Evolutionary conservation across 2,797 vertebrate genomes (phyloP).

Genomic region (Lagocephalus sceleratus): DNA sequence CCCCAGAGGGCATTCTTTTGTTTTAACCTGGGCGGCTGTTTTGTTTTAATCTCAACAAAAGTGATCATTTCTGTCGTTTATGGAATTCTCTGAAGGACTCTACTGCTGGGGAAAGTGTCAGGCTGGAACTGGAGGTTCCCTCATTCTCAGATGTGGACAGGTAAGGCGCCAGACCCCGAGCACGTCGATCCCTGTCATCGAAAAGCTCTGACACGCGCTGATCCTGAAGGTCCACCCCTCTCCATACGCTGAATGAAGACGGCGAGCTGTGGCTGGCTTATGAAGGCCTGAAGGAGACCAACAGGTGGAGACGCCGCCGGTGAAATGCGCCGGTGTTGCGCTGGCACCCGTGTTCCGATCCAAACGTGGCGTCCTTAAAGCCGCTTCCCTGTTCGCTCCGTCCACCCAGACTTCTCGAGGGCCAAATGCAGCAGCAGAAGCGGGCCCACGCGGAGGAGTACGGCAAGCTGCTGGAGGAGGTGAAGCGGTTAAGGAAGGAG

Average conservation of each 20-base stretch:
- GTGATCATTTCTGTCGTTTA: not conserved
- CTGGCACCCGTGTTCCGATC: too few species aligned
- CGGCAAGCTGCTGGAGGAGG: conserved; percentile 79
- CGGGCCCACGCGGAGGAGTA: conserved; percentile 78
- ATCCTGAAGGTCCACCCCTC: conserved; percentile 70
- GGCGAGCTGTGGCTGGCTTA: conserved; percentile 95
- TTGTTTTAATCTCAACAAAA: not conserved
- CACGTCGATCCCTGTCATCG: not conserved
- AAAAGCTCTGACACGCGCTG: not conserved
- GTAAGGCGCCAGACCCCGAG: conserved; percentile 33
- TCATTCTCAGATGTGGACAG: conserved; percentile 52
- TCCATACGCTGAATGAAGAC: conserved; percentile 92
- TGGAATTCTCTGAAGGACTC: conserved; percentile 53
- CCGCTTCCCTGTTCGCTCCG: not conserved
- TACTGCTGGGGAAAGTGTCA: conserved; percentile 55
- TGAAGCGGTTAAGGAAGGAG: conserved; percentile 84
- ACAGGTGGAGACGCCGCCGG: conserved; percentile 87
- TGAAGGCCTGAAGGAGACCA: conserved; percentile 93
- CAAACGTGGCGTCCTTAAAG: too few species aligned
- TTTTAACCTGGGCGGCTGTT: not conserved
- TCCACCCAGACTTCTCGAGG: conserved; percentile 82
- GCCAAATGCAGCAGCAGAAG: conserved; percentile 86
- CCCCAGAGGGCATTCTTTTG: too few species aligned
- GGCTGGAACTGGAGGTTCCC: conserved; percentile 57
- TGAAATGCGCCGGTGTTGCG: too few species aligned